phyloP scores from a whole-genome alignment of 2,797 vertebrate genomes.

The Acestrorhynchus altus region DNA sequence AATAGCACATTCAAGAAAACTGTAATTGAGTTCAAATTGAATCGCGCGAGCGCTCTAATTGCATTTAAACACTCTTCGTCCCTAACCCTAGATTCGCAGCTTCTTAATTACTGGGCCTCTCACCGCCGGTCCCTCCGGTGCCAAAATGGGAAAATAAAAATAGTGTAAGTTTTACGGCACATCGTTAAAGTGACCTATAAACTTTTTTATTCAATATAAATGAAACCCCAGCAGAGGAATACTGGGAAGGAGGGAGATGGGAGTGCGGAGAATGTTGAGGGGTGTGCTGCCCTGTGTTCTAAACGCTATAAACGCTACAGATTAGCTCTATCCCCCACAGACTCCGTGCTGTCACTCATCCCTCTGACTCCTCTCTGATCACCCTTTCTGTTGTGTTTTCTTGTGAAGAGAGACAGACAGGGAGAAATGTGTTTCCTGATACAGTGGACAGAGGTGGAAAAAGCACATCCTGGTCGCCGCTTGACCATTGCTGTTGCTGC shows the following conservation, averaged over 20 bases:
- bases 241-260: constrained; percentile 4
- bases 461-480: constrained; percentile 89
- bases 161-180: constrained; percentile 63
- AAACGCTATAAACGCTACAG: constrained; percentile 69
- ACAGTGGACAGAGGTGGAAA: constrained; percentile 91
- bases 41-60: constrained; percentile 76
- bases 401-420: constrained; percentile 73
- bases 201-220: constrained; percentile 64
- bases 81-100: constrained; percentile 73
- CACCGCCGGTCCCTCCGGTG: constrained; percentile 68
- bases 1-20: constrained; percentile 75
- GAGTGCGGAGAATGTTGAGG: constrained; percentile 33
- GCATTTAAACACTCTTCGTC: constrained; percentile 79
- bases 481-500: constrained; percentile 13
- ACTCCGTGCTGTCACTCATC: constrained; percentile 51
- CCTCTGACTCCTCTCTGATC: constrained; percentile 28
- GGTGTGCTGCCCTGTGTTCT: constrained; percentile 66
- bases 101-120: constrained; percentile 78
- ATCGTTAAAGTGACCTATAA: constrained; percentile 68
- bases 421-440: constrained; percentile 98
- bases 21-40: constrained; percentile 79
- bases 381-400: constrained; percentile 58
- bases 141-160: constrained; percentile 75
- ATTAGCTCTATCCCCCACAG: constrained; percentile 82
- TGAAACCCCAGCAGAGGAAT: constrained; percentile 50